Percentiles rank a stretch among this genome's conserved stretches.
Evolutionary conservation across 2,888 invertebrate species (phyloP).

Genomic region (Agrilus cyanescens): DNA sequence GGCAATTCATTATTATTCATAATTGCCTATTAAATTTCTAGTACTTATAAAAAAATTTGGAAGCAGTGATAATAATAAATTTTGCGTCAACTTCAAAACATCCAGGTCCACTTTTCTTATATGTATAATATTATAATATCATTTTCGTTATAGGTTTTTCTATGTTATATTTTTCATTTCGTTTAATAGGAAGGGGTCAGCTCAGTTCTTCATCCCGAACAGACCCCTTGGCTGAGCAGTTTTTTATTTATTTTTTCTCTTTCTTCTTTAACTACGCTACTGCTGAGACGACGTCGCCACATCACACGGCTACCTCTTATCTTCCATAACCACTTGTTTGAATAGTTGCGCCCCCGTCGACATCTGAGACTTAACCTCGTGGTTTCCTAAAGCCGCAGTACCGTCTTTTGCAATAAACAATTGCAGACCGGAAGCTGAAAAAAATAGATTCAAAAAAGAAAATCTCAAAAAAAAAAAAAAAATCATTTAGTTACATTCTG

Average conservation of each 20-base stretch:
- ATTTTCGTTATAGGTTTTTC: neutral
- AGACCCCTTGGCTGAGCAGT: neutral
- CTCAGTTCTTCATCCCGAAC: neutral
- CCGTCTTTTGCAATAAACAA: constrained; percentile 84
- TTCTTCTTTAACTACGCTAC: too few species aligned
- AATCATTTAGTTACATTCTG: constrained; percentile 57
- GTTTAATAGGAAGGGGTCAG: neutral
- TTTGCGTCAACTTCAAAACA: too few species aligned
- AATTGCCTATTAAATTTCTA: too few species aligned
- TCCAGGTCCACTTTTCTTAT: too few species aligned
- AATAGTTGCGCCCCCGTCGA: constrained; percentile 52
- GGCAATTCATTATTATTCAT: too few species aligned
- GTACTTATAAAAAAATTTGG: too few species aligned
- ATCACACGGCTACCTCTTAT: constrained; percentile 48
- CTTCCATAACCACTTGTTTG: constrained; percentile 67
- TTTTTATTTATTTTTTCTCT: too few species aligned
- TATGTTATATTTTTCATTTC: neutral
- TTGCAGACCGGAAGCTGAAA: constrained; percentile 75
- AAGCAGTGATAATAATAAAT: too few species aligned
- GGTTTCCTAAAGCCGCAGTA: constrained; percentile 74
- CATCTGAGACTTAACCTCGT: constrained; percentile 69
- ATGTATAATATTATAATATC: constrained; percentile 1
- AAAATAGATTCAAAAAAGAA: constrained; percentile 9
- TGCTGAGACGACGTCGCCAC: neutral
- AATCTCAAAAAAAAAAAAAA: constrained; percentile 1